Percentiles rank a stretch among this genome's conserved stretches.
These are phyloP conservation scores for Pygoscelis adeliae DNA, from an alignment of 2,113 vertebrate species.

Conservation along the genomic window DNA sequence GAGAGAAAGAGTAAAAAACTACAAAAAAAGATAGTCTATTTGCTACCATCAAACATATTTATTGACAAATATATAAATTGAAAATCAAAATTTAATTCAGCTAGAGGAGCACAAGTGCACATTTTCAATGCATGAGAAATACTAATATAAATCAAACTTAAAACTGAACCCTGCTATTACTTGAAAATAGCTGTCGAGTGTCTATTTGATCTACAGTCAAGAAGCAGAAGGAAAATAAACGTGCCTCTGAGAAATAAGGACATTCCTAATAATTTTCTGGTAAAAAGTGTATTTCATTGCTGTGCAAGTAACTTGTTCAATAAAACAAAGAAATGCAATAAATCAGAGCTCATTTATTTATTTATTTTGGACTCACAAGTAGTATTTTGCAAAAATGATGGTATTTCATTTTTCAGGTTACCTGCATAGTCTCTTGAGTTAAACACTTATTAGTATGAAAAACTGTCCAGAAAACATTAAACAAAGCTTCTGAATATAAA, in stretches of 20 bases:
- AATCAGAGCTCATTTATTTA: background rate
- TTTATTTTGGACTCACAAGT: background rate
- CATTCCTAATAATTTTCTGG: background rate
- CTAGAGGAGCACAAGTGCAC: background rate
- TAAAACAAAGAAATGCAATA: background rate
- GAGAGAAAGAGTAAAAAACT: background rate
- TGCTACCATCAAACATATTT: background rate
- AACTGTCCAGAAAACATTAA: conserved; percentile 26
- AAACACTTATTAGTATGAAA: background rate
- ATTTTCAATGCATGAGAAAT: conserved; percentile 1
- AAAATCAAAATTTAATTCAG: conserved; percentile 33
- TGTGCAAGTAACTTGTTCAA: background rate
- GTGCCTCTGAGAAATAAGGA: background rate
- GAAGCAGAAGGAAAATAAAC: background rate
- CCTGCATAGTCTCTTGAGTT: background rate
- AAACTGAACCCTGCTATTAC: background rate
- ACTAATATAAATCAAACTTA: background rate
- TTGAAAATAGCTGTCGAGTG: background rate
- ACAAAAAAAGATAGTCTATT: background rate
- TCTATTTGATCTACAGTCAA: background rate
- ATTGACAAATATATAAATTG: background rate
- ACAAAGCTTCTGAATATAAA: conserved; percentile 27
- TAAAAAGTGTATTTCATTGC: background rate
- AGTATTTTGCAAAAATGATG: background rate
- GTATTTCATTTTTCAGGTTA: background rate